A percentile compares a stretch with the other conserved stretches of the same genome.
phyloP scores from a whole-genome alignment of 2,113 vertebrate species.

The Sander lucioperca region DNA sequence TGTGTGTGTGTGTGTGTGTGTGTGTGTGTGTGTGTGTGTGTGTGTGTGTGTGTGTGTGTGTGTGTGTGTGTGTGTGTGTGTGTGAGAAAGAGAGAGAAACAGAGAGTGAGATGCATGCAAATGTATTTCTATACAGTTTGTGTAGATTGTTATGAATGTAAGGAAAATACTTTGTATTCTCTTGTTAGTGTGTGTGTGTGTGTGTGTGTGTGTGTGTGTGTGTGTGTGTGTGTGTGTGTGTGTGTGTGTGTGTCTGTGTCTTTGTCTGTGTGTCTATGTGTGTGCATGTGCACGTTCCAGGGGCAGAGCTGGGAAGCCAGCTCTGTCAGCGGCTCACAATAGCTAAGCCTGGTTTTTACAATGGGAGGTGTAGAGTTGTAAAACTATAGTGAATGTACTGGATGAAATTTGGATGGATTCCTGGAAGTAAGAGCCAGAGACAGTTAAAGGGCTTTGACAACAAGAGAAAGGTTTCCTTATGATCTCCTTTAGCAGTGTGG shows the following conservation, averaged over 20 bases:
- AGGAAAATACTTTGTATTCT: neutral
- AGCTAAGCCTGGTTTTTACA: slow-evolving; percentile 68
- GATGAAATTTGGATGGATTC: slow-evolving; percentile 46
- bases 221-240: neutral
- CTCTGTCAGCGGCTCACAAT: slow-evolving; percentile 58
- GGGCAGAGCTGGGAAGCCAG: slow-evolving; percentile 43
- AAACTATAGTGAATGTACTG: slow-evolving; percentile 57
- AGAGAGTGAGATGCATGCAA: neutral
- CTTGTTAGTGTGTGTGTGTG: slow-evolving; percentile 1
- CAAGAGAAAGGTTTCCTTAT: neutral
- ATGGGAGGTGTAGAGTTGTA: slow-evolving; percentile 75
- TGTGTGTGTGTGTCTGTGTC: too few relatives aligned
- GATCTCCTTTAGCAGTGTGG: neutral
- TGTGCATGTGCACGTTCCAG: slow-evolving; percentile 3
- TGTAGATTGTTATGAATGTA: slow-evolving; percentile 25
- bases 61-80: neutral
- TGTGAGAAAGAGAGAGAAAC: neutral
- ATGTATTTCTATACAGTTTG: slow-evolving; percentile 16
- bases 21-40: neutral
- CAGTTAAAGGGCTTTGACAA: slow-evolving; percentile 7
- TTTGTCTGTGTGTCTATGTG: neutral
- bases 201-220: neutral
- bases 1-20: slow-evolving; percentile 1
- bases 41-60: neutral
- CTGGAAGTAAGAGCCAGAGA: slow-evolving; percentile 24